phyloP scores from a whole-genome alignment of 2,113 vertebrate species.

The Rhagologus leucostigma region DNA sequence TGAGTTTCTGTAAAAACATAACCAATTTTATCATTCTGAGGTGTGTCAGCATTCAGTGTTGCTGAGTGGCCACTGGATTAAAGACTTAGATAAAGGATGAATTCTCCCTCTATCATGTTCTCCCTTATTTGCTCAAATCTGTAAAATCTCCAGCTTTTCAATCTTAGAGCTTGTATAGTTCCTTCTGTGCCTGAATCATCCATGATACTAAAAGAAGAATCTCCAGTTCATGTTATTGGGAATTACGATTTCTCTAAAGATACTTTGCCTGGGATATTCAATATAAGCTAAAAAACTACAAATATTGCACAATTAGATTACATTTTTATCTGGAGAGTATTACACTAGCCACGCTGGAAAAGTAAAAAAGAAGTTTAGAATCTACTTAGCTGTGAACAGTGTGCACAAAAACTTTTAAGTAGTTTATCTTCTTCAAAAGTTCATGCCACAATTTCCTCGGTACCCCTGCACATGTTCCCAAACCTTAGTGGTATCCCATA shows the following conservation, averaged over 20 bases:
- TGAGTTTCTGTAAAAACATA: not conserved
- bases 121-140: not conserved
- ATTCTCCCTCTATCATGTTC: not conserved
- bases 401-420: not conserved
- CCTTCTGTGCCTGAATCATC: not conserved
- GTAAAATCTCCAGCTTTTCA: not conserved
- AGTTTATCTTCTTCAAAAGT: not conserved
- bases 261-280: not conserved
- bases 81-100: not conserved
- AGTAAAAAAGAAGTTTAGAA: not conserved
- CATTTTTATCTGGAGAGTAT: not conserved
- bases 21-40: not conserved
- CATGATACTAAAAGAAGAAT: not conserved
- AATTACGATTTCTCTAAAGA: not conserved
- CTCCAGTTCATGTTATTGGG: not conserved
- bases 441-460: fast-evolving
- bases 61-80: not conserved
- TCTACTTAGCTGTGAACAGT: not conserved
- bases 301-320: not conserved
- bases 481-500: not conserved
- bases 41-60: not conserved
- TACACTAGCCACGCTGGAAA: not conserved
- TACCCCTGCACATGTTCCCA: fast-evolving
- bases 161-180: not conserved
- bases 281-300: not conserved